phyloP scores from a whole-genome alignment of 2,113 vertebrate species.

The Rhinogobius similis region DNA sequence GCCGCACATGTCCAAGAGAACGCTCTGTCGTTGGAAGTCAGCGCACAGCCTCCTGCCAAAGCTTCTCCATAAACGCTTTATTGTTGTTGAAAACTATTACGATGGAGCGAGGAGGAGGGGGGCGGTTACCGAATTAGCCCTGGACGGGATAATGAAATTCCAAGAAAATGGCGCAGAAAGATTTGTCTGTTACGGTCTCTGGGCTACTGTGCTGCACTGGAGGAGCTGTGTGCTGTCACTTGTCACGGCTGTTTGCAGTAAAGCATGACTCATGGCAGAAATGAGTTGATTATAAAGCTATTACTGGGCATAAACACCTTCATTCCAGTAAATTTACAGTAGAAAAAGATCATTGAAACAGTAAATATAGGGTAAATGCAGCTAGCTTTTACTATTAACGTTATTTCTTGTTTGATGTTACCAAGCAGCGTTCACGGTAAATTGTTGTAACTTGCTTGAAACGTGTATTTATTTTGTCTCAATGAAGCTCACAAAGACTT shows the following conservation, averaged over 20 bases:
- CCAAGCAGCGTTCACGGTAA: too few species aligned
- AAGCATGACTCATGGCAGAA: background rate
- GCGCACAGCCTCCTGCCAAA: conserved; percentile 26
- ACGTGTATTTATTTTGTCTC: too few species aligned
- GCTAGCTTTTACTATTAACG: too few species aligned
- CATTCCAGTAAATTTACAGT: background rate
- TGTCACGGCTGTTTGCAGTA: background rate
- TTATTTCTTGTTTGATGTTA: too few species aligned
- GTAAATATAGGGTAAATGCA: background rate
- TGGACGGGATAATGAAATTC: conserved; percentile 42
- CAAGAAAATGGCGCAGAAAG: conserved; percentile 11
- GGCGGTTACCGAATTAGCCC: conserved; percentile 16
- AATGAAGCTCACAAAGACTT: too few species aligned
- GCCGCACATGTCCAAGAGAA: conserved; percentile 32
- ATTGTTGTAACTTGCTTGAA: too few species aligned
- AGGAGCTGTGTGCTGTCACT: background rate
- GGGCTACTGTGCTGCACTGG: conserved; percentile 14
- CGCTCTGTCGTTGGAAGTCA: conserved; percentile 20
- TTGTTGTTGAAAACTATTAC: conserved; percentile 18
- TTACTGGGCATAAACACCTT: background rate
- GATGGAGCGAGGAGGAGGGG: background rate
- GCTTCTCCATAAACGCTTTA: conserved; percentile 21
- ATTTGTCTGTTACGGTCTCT: conserved; percentile 10
- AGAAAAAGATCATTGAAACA: background rate
- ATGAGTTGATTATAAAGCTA: background rate